Evolutionary conservation across 1,140 invertebrate species (phyloP).

Genomic region (Philopotamus ludificatus): DNA sequence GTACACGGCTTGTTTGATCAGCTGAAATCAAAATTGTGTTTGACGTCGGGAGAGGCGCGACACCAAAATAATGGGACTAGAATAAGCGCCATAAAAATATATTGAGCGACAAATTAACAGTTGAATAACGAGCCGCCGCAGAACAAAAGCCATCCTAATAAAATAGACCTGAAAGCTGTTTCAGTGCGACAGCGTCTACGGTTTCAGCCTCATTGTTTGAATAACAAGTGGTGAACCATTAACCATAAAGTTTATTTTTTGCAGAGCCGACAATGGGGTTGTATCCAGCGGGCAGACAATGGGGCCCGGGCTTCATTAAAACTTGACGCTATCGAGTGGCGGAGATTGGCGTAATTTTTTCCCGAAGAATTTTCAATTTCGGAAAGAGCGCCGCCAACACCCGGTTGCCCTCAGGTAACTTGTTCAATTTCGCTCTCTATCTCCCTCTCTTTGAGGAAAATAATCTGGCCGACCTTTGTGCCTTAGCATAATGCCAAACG

Average conservation of each 20-base stretch:
- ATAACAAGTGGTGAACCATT: conserved; percentile 36
- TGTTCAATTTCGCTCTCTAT: conserved; percentile 32
- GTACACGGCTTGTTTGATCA: conserved; percentile 41
- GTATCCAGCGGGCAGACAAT: conserved; percentile 10
- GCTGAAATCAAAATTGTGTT: conserved; percentile 35
- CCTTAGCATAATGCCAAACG: conserved; percentile 17
- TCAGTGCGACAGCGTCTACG: conserved; percentile 12
- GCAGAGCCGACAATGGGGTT: neutral
- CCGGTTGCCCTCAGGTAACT: conserved; percentile 27
- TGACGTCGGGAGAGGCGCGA: no score
- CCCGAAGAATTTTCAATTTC: neutral
- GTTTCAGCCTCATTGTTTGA: conserved; percentile 33
- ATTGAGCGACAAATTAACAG: conserved; percentile 7
- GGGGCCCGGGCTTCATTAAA: conserved; percentile 27
- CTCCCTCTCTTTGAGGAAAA: conserved; percentile 25
- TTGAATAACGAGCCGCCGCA: no score
- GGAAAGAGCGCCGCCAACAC: neutral
- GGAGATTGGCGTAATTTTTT: conserved; percentile 1
- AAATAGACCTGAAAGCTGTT: conserved; percentile 28
- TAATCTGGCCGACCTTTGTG: conserved; percentile 35
- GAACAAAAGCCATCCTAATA: neutral
- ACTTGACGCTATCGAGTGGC: conserved; percentile 17
- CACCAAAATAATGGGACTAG: neutral
- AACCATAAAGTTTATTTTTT: conserved; percentile 39
- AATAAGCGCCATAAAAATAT: no score